These are phyloP conservation scores for Formica selysi DNA, from an alignment of 1,140 invertebrate species.

Conservation along the genomic window DNA sequence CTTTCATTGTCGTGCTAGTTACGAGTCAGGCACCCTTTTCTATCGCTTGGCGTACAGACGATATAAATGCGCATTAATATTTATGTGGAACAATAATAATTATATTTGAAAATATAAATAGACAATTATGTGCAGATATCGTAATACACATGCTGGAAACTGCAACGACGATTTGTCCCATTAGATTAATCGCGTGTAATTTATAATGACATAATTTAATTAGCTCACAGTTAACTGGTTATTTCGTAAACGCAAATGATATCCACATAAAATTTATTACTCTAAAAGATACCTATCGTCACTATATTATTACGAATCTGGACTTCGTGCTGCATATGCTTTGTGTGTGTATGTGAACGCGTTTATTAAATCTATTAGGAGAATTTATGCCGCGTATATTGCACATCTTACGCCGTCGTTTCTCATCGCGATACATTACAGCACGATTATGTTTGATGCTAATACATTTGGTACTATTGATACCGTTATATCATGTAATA, in stretches of 20 bases:
- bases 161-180: neutral
- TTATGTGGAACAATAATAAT: neutral
- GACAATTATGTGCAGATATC: neutral
- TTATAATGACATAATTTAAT: conserved; percentile 27
- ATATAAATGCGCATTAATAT: conserved; percentile 3
- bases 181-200: conserved; percentile 19
- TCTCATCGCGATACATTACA: neutral
- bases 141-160: conserved; percentile 17
- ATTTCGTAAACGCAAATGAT: neutral
- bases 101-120: conserved; percentile 8
- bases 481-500: conserved; percentile 60
- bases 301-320: conserved; percentile 4
- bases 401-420: too few species aligned
- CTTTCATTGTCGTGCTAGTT: conserved; percentile 56
- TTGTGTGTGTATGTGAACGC: neutral
- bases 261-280: conserved; percentile 1
- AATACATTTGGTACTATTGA: neutral
- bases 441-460: conserved; percentile 40
- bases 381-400: neutral
- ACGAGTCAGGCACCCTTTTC: neutral
- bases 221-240: neutral
- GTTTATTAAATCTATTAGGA: conserved; percentile 21
- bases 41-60: neutral
- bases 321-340: too few species aligned
- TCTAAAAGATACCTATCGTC: neutral